A percentile compares a stretch with the other conserved stretches of the same genome.
Conservation (phyloP, 2,888 invertebrate species). For the Cataglyphis altisquamis region DNA sequence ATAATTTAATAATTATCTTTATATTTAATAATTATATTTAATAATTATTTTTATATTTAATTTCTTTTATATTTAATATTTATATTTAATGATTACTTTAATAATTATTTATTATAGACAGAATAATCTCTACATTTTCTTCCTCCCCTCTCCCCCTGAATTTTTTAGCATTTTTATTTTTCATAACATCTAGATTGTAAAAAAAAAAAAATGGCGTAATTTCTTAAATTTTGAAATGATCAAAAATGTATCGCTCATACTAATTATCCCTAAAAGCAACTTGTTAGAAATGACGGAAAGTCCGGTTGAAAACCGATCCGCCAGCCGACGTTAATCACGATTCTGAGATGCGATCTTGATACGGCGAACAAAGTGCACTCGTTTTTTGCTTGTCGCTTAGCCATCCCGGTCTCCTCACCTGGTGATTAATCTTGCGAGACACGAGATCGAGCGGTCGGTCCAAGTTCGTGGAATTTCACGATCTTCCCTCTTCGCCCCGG, state of each 20-base stretch:
- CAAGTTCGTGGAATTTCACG: constrained; percentile 59
- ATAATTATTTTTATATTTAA: no score
- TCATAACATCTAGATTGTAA: background rate
- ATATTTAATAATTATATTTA: no score
- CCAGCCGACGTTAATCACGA: constrained; percentile 38
- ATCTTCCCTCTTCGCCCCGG: constrained; percentile 34
- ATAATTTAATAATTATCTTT: background rate
- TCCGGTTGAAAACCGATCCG: constrained; percentile 23
- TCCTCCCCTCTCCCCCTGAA: no score
- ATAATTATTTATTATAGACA: background rate
- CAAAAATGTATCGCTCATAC: background rate
- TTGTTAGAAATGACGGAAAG: constrained; percentile 5
- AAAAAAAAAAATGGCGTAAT: background rate
- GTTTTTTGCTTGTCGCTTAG: constrained; percentile 47
- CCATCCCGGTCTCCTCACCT: constrained; percentile 53
- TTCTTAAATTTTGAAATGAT: background rate
- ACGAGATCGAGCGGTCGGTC: constrained; percentile 10
- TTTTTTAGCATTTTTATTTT: background rate
- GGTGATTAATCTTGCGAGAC: constrained; percentile 57
- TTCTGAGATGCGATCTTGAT: constrained; percentile 47
- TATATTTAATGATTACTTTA: no score
- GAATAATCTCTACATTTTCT: background rate
- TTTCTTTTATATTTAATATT: no score
- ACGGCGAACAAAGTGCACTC: constrained; percentile 40
- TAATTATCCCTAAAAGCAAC: background rate